phyloP scores from a whole-genome alignment of 1,140 invertebrate species.

The Sitobion miscanthi region DNA sequence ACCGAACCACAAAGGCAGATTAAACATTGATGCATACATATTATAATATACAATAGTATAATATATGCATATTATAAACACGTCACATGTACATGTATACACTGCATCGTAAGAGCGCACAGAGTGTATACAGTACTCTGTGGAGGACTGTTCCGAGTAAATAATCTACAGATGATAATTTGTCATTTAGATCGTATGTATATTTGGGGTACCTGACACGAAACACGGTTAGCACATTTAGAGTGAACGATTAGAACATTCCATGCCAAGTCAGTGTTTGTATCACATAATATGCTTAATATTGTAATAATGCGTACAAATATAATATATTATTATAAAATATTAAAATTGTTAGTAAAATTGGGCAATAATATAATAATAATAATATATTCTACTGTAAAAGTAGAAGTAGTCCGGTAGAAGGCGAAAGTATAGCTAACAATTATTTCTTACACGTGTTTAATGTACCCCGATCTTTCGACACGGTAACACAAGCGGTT shows the following conservation, averaged over 20 bases:
- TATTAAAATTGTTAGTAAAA: not conserved
- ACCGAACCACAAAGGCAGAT: not conserved
- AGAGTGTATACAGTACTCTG: not conserved
- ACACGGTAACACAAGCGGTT: not conserved
- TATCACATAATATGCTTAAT: not conserved
- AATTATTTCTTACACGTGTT: not conserved
- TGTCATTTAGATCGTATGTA: not conserved
- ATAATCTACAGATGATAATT: conserved; percentile 30
- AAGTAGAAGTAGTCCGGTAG: not conserved
- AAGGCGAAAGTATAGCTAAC: not conserved
- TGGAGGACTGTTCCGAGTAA: not conserved
- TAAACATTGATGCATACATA: not conserved
- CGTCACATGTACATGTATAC: not conserved
- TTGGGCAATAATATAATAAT: too few species aligned
- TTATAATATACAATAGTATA: not conserved
- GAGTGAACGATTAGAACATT: not conserved
- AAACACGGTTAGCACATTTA: not conserved
- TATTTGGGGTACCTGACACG: not conserved
- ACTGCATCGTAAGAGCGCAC: not conserved
- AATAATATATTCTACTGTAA: not conserved
- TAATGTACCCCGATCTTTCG: not conserved
- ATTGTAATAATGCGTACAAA: not conserved
- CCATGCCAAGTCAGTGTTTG: not conserved
- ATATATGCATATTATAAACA: too few species aligned
- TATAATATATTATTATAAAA: not conserved